These are phyloP conservation scores for Cryptosula pallasiana DNA, from an alignment of 2,888 invertebrate species.

Conservation along the genomic window DNA sequence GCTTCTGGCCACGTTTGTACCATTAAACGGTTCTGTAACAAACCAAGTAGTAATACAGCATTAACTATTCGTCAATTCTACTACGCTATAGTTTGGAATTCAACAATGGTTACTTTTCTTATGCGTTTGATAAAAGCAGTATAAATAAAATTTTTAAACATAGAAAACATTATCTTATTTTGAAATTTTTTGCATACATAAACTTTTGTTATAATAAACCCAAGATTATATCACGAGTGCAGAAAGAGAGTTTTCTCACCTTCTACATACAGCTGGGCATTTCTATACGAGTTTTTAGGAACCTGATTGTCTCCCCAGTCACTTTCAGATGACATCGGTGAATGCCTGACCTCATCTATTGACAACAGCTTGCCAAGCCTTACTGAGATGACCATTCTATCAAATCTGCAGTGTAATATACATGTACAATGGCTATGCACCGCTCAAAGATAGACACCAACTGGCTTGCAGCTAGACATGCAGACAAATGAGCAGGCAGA, in stretches of 20 bases:
- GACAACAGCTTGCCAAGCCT: background rate
- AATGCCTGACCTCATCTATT: background rate
- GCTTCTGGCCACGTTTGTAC: background rate
- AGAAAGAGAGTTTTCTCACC: too few species aligned
- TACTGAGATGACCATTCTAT: background rate
- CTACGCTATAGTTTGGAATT: too few species aligned
- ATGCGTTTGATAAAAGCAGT: too few species aligned
- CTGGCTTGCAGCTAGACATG: background rate
- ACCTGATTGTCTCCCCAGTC: background rate
- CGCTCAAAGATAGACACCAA: too few species aligned
- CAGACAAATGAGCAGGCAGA: background rate
- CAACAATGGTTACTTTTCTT: too few species aligned
- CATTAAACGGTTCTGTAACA: background rate
- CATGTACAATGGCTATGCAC: too few species aligned
- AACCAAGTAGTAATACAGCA: background rate
- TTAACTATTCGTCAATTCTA: too few species aligned
- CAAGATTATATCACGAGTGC: too few species aligned
- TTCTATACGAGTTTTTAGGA: background rate
- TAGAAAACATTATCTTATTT: too few species aligned
- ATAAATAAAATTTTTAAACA: too few species aligned
- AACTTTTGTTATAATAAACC: too few species aligned
- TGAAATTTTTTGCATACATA: too few species aligned
- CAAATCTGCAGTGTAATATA: background rate
- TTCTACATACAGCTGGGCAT: background rate
- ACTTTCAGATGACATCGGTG: background rate